Evolutionary conservation across 2,888 invertebrate genomes (phyloP), one percentile per base, ranked within the genome.

Genomic region (Drosophila mulleri): DNA sequence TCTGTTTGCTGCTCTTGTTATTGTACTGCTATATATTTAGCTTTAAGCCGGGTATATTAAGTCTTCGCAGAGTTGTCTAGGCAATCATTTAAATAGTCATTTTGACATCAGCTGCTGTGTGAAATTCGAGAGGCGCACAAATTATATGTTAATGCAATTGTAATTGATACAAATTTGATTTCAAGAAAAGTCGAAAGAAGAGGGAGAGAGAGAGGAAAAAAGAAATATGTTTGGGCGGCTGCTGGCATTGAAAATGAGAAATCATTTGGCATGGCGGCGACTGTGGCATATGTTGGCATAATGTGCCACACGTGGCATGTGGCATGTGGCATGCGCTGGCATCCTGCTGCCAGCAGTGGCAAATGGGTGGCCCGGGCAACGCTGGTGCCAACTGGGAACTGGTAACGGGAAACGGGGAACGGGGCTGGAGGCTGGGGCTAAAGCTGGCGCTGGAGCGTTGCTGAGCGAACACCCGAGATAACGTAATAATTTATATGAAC

Each of bases 81-180:
- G 52, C 61, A 68, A 68, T 41, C 63, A 73, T 54, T 82, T 84
- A 83, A 83, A 82, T 66, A 66, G 70, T 65, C 62, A 60, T 78
- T 79, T 59, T 52, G 54, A 35, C 11, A n/a, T 32, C 66, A 75
- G 64, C 57, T 44, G 48, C 45, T 61, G 59, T 61, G 59, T 26
- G 70, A 79, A 78, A 85, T 78, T 67, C 75, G 83, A 87, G 76
- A 68, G 62, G 74, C 66, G 45, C 78, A 74, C 86, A 88, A 88
- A 89, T 87, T 83, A 86, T 86, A 81, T 89, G 84, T 84, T 89
- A 89, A 88, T 82, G 89, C 86, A 88, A 89, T 84, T 89, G 89
- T 89, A 89, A 89, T 89, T 89, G 89, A 89, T 89, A 89, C 89
- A 89, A 89, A 89, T 89, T 89, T 89, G 89, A 89, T 89, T 88